phyloP scores from a whole-genome alignment of 2,888 invertebrate genomes.

The Scaptomyza polygonia region DNA sequence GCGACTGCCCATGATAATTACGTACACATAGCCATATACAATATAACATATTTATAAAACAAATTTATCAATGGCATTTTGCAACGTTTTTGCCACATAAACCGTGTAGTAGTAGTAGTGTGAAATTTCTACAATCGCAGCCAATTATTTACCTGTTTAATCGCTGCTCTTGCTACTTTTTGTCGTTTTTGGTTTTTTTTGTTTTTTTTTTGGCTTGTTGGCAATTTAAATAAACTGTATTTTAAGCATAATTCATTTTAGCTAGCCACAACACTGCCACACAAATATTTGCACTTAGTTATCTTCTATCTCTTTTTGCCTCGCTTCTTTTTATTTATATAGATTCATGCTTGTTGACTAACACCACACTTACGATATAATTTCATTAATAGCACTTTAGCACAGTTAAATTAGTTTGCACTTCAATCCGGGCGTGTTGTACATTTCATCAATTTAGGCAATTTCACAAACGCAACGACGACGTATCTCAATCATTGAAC shows the following conservation, averaged over 20 bases:
- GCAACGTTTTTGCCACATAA: conserved; percentile 42
- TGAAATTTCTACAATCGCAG: conserved; percentile 22
- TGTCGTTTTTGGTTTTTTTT: conserved; percentile 26
- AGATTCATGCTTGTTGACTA: conserved; percentile 26
- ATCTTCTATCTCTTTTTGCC: conserved; percentile 15
- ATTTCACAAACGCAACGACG: conserved; percentile 50
- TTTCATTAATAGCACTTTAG: conserved; percentile 27
- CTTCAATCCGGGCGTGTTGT: conserved; percentile 28
- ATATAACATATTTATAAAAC: background rate
- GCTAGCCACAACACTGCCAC: conserved; percentile 34
- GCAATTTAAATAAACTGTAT: conserved; percentile 71
- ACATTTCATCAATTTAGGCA: conserved; percentile 57
- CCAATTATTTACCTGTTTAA: conserved; percentile 62
- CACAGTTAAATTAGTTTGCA: conserved; percentile 27
- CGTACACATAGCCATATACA: too few relatives aligned
- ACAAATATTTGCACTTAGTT: conserved; percentile 42
- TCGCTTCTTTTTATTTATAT: conserved; percentile 27
- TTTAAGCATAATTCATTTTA: conserved; percentile 70
- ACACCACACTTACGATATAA: conserved; percentile 22
- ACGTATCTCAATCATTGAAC: conserved; percentile 43
- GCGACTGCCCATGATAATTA: too few relatives aligned
- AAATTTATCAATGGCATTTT: conserved; percentile 60
- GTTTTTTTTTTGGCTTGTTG: conserved; percentile 60
- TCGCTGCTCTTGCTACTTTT: conserved; percentile 58
- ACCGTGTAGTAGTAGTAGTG: conserved; percentile 13